Percentiles rank a stretch among this genome's conserved stretches.
Evolutionary conservation across 2,888 invertebrate genomes (phyloP).

Genomic region (Eristalinus sepulchralis): DNA sequence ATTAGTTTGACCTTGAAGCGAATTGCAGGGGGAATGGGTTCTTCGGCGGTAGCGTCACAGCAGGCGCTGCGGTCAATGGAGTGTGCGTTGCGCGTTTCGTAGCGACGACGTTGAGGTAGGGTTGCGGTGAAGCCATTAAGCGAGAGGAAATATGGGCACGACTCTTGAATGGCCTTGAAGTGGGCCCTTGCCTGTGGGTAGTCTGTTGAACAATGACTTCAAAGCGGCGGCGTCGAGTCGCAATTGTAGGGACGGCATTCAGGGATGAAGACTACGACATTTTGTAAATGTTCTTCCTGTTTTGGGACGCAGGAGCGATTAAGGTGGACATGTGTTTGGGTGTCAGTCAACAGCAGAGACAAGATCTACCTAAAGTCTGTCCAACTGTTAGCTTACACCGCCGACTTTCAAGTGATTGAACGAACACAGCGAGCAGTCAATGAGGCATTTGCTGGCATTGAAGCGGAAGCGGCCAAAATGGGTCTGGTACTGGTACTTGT

Average conservation of each 20-base stretch:
- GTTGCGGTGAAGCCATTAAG: constrained; percentile 1
- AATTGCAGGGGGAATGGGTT: background rate
- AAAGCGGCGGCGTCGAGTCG: background rate
- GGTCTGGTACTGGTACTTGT: no score
- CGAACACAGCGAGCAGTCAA: no score
- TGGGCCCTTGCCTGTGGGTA: background rate
- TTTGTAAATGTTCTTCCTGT: background rate
- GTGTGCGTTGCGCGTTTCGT: constrained; percentile 22
- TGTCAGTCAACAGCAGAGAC: no score
- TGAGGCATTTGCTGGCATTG: no score
- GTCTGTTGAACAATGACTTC: background rate
- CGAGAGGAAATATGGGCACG: background rate
- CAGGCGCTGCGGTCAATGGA: constrained; percentile 56
- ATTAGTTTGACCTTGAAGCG: constrained; percentile 65
- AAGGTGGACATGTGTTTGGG: no score
- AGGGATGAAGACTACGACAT: background rate
- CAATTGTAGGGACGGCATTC: background rate
- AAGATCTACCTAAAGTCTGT: no score
- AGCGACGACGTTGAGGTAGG: constrained; percentile 33
- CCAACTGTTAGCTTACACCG: no score
- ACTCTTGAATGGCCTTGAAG: background rate
- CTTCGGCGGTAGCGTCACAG: constrained; percentile 2
- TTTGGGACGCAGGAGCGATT: background rate
- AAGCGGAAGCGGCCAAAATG: no score
- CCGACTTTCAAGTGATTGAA: no score